Base-by-base conservation (phyloP, 2,113 vertebrate species). In the Gadus chalcogrammus region DNA sequence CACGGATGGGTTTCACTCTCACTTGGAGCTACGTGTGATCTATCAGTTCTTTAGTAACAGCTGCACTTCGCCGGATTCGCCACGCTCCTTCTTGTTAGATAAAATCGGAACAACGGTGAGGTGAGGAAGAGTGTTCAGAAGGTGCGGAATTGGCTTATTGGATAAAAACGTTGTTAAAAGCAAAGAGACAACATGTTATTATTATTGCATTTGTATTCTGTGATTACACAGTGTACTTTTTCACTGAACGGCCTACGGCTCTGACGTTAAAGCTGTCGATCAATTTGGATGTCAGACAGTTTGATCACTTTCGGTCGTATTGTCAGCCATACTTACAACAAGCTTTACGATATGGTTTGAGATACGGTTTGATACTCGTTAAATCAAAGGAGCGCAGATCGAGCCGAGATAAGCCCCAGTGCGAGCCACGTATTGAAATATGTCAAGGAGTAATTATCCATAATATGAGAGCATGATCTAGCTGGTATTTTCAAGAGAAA, bases 11-110 rank as follows among this genome's bases (percentile, higher is more conserved):
- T 89, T 87, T 80, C 78, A 69, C 73, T 79, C 28, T 58, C 73
- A 75, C 68, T 22, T 48, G 6, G 70, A 61, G 74, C 35, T 60
- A 78, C 55, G 79, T 88, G 87, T 85, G 85, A 89, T 85, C 78
- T 84, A 79, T 84, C 84, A 73, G 75, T 79, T 88, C 82, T 71
- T 86, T 83, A 78, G 68, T 75, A 89, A 83, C 84, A 92, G 93
- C 92, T 90, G 93, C 92, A 93, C 90, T 92, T 89, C 90, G 90
- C 92, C 91, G 94, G 92, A 94, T 94, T 94, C 94, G 91, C 91
- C 88, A 91, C 88, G 90, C 89, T 77, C 90, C 89, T 89, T 22
- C 18, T 91, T 88, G 71, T 82, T 72, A 91, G 86, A 85, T 89
- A 91, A 93, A 84, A 94, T 91, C 94, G 92, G 92, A 93, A 92